Base-by-base conservation (phyloP, 92 coral and sea anemone genomes). In the Umimayanthus kanabou region DNA sequence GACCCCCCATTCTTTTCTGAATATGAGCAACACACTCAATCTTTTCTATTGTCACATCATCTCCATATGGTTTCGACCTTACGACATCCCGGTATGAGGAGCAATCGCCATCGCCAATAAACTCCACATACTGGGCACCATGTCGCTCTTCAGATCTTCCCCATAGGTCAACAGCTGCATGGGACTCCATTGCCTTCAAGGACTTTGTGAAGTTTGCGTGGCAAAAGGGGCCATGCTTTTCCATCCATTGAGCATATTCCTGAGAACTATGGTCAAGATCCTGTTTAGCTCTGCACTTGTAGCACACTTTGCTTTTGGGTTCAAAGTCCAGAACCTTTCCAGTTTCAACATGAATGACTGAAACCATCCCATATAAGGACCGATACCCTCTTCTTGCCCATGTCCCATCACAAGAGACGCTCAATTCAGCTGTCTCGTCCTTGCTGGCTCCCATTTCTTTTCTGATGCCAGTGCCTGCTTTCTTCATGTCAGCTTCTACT, bases 81-180 rank as follows among this genome's bases (percentile, higher is more conserved):
- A 79, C 85, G 13, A 88, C 91, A 77, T 88, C 91, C 39, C 87
- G 53, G 58, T 79, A 76, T 9, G 87, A 85, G 30, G 93, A 90
- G 90, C 88, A 90, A 53, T 90, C 86, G 16, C 93, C 86, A 91
- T 88, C 93, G 26, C 93, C 91, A 40, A 91, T 90, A 88, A 91
- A 91, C 65, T 88, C 89, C 29, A 84, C 67, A 84, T 88, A 91
- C 37, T 80, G 86, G 58, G 57, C 81, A 42, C 66, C 65, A 67
- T 85, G 39, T 47, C 40, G 50, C 57, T 77, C 87, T 57, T 39
- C 45, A 0, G 89, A 89, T 74, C 86, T 65, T 55, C 6, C 22
- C 76, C 85, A 89, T 11, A 85, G 50, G 67, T 89, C 92, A 39
- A 89, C 92, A 75, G 93, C 88, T 28, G 85, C 90, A 70, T 76